Base-by-base conservation (phyloP, 2,888 invertebrate genomes). In the Augiades crinisus region DNA sequence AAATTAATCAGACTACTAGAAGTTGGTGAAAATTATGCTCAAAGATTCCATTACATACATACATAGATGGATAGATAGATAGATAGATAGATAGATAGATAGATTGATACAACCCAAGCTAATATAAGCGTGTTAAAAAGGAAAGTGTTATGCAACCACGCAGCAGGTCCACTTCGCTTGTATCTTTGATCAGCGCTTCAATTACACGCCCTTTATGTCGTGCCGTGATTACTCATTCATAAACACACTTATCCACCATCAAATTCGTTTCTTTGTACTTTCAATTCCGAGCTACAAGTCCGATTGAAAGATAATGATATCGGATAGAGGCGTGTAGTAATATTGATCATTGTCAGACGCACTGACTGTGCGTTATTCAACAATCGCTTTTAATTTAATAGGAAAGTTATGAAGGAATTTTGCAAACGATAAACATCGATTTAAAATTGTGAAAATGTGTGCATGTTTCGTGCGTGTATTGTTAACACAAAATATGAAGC, bases 191-290 rank as follows among this genome's bases (percentile, higher is more conserved):
- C 41, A 14, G 5, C n/a, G 21, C 49, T 33, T 50, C 49, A 50
- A 43, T 50, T 50, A 50, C 49, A 27, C 17, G 33, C 16, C 33
- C 34, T 50, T 50, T 43, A 43, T 24, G 10, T 16, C 36, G 17
- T 2, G 27, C 30, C 34, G 34, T 50, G 43, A 50, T 50, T 50
- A 43, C 34, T 22, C 27, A 43, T 50, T 50, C 43, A 50, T 34
- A 43, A 50, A 50, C 49, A 50, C 36, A 27, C 41, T 43, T 40
- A 40, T 19, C 41, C 34, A 38, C 12, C 41, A 33, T 34, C 34
- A 43, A 41, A 34, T 50, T 43, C 16, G 40, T 43, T 40, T 50
- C 27, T 36, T 36, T 34, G 22, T 41, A 27, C 47, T 19, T 43
- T 43, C 46, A 41, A 17, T 50, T 19, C 19, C 16, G 37, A 24